Conservation (phyloP, 2,113 vertebrate genomes). For the Rissa tridactyla region DNA sequence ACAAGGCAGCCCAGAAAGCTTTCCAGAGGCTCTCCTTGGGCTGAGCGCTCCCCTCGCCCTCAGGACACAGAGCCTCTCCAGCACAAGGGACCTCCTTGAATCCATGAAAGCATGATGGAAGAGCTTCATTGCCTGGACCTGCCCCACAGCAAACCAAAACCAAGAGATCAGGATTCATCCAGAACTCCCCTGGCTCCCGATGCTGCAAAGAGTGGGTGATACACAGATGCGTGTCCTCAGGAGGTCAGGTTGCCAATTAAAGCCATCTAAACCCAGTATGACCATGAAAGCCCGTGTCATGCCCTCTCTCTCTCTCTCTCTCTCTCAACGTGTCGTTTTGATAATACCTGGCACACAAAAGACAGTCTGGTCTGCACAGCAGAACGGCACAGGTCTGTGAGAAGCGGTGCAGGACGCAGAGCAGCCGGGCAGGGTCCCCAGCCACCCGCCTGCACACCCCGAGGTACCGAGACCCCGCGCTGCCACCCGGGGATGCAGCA, state of each 20-base stretch:
- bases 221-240: not conserved
- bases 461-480: not conserved
- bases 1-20: not conserved
- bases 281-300: not conserved
- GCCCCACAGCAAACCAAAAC: not conserved
- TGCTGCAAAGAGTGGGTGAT: not conserved
- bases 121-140: not conserved
- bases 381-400: not conserved
- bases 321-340: not conserved
- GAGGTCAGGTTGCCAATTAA: not conserved
- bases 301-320: not conserved
- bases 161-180: not conserved
- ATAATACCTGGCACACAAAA: not conserved
- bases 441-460: not conserved
- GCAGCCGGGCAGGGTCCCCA: not conserved
- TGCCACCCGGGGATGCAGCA: not conserved
- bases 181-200: not conserved
- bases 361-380: not conserved
- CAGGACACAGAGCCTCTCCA: fast-evolving
- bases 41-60: not conserved
- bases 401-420: not conserved
- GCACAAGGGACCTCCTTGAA: not conserved
- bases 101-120: not conserved
- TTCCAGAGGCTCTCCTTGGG: not conserved
- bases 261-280: not conserved